Percentiles rank a stretch among this genome's conserved stretches.
phyloP scores from a whole-genome alignment of 2,113 vertebrate species.

The Hemibates koningsi region DNA sequence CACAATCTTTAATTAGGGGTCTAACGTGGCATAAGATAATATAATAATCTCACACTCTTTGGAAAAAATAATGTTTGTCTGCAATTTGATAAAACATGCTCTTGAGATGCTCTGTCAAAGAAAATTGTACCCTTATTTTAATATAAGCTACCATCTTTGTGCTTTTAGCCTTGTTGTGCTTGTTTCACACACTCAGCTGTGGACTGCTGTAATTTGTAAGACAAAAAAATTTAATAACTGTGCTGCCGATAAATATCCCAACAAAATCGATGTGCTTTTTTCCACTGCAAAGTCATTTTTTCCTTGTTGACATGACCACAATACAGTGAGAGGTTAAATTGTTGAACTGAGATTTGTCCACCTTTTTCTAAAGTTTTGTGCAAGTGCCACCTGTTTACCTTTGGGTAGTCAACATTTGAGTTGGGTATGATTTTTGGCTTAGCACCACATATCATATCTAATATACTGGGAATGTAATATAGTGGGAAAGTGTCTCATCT shows the following conservation, averaged over 20 bases:
- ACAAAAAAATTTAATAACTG: fast-evolving
- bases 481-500: not conserved
- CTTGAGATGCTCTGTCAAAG: not conserved
- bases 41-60: not conserved
- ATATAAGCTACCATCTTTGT: not conserved
- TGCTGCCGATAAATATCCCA: not conserved
- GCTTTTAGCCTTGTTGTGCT: not conserved
- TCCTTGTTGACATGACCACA: not conserved
- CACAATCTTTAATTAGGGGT: too few relatives aligned
- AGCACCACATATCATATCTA: not conserved
- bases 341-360: not conserved
- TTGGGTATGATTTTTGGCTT: not conserved
- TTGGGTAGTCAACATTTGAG: not conserved
- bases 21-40: too few relatives aligned
- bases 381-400: not conserved
- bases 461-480: not conserved
- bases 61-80: not conserved
- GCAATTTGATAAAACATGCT: not conserved
- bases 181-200: not conserved
- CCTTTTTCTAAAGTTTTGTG: not conserved
- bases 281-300: not conserved
- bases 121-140: not conserved
- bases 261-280: not conserved
- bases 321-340: not conserved
- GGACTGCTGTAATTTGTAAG: not conserved